These are phyloP conservation scores for Aporrectodea caliginosa DNA, from an alignment of 1,140 invertebrate genomes.

Conservation along the genomic window DNA sequence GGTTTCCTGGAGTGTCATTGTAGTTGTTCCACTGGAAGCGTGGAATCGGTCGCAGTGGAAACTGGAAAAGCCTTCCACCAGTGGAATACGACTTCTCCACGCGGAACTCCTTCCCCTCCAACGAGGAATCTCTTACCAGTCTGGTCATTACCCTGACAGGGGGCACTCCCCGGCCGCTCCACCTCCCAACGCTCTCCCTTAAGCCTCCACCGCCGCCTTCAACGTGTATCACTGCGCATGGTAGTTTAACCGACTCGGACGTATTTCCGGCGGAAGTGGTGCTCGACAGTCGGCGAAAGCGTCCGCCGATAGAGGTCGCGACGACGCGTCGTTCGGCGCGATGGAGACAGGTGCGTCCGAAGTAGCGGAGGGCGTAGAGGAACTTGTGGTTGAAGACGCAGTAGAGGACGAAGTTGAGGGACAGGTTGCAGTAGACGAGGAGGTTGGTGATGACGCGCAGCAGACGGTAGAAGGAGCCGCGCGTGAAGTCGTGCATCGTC, in stretches of 20 bases:
- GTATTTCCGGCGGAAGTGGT: background rate
- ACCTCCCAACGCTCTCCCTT: background rate
- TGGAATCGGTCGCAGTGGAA: background rate
- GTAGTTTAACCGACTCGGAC: background rate
- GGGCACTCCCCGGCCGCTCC: background rate
- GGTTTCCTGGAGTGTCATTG: too few relatives aligned
- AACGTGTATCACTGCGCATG: too few relatives aligned
- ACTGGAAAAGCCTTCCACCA: background rate
- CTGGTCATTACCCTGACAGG: background rate
- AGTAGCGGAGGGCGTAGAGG: constrained; percentile 12
- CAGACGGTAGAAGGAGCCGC: constrained; percentile 36
- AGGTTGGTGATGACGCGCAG: constrained; percentile 40
- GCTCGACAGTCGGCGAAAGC: background rate
- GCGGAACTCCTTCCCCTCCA: background rate
- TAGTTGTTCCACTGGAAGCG: background rate
- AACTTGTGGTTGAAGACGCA: constrained; percentile 49
- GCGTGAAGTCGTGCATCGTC: constrained; percentile 33
- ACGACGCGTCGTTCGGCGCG: background rate
- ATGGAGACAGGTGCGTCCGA: background rate
- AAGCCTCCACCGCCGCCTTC: background rate
- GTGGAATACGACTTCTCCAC: background rate
- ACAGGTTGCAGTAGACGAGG: constrained; percentile 43
- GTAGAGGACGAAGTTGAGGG: constrained; percentile 49
- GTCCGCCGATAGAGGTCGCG: too few relatives aligned
- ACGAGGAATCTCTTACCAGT: background rate